Evolutionary conservation across 2,888 invertebrate genomes (phyloP).

Genomic region (Hipparchia sbordonii): DNA sequence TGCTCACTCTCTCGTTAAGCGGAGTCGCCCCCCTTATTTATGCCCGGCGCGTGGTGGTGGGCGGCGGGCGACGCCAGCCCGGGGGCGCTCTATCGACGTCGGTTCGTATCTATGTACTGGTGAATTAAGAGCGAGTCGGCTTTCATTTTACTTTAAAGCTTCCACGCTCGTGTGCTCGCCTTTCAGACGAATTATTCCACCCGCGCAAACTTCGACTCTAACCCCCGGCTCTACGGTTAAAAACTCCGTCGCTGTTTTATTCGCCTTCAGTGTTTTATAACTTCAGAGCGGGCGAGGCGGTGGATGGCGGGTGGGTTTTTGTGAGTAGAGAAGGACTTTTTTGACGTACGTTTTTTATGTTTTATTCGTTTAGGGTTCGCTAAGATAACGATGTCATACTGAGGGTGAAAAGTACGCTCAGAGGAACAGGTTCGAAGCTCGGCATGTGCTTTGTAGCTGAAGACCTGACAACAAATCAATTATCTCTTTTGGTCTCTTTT

Average conservation of each 20-base stretch:
- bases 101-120: conserved; percentile 71
- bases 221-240: conserved; percentile 62
- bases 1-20: conserved; percentile 78
- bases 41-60: conserved; percentile 61
- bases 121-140: conserved; percentile 83
- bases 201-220: conserved; percentile 63
- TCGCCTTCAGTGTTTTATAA: conserved; percentile 77
- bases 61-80: conserved; percentile 51
- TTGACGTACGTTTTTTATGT: conserved; percentile 82
- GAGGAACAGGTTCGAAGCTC: conserved; percentile 55
- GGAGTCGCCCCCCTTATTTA: conserved; percentile 80
- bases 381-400: conserved; percentile 79
- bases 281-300: conserved; percentile 74
- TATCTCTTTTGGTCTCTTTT: background rate
- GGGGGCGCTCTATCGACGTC: conserved; percentile 67
- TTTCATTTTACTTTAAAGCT: conserved; percentile 82
- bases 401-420: conserved; percentile 66
- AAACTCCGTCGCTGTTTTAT: conserved; percentile 52
- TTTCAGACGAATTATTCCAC: conserved; percentile 66
- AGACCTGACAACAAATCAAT: background rate
- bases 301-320: conserved; percentile 70
- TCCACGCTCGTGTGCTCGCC: conserved; percentile 80
- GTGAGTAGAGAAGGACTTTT: conserved; percentile 81
- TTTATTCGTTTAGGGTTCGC: conserved; percentile 80
- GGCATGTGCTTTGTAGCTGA: conserved; percentile 9